Evolutionary conservation across 1,140 invertebrate genomes (phyloP), one percentile per base, ranked within the genome.

Genomic region (Drosophila repleta): DNA sequence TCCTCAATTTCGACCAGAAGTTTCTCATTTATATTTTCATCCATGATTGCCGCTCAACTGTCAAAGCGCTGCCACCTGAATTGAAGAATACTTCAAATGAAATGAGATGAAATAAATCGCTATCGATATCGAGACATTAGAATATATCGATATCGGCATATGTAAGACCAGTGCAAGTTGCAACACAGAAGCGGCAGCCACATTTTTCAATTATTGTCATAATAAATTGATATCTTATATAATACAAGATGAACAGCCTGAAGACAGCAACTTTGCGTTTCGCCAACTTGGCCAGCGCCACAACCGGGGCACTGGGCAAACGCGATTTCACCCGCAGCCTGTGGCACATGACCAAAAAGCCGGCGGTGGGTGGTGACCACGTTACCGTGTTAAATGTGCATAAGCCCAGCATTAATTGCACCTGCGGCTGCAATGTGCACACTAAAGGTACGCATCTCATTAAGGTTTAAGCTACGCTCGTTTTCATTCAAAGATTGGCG

Each of bases 191-290:
- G 57, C 51, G 24, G 56, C 57, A 56, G 55, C 78, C 79, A 81
- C 79, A 81, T 77, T 82, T 68, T 64, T 53, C 15, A 41, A 70
- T 75, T 58, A 65, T 57, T 68, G 41, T 39, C 15, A 60, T 65
- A 65, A 69, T 49, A 52, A 62, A 18, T 21, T 26, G 10, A 24
- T 15, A 11, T 26, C 61, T 87, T 87, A 87, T 88, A 87, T 87
- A 87, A 89, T n/a, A n/a, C 77, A 95, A 93, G 88, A 96, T 96
- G 95, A 96, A 94, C 87, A 94, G 94, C 61, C 92, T 96, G 62
- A 93, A 94, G 29, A 95, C 93, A 91, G 93, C 93, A 20, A 93
- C 93, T 3, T 87, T 94, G 29, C 93, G 93, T 61, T 84, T 94
- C 15, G 93, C 92, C 76, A 92, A 69, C 73, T 91, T 93, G 72